These are phyloP conservation scores for Philopotamus ludificatus DNA, from an alignment of 1,140 invertebrate species.

Conservation along the genomic window DNA sequence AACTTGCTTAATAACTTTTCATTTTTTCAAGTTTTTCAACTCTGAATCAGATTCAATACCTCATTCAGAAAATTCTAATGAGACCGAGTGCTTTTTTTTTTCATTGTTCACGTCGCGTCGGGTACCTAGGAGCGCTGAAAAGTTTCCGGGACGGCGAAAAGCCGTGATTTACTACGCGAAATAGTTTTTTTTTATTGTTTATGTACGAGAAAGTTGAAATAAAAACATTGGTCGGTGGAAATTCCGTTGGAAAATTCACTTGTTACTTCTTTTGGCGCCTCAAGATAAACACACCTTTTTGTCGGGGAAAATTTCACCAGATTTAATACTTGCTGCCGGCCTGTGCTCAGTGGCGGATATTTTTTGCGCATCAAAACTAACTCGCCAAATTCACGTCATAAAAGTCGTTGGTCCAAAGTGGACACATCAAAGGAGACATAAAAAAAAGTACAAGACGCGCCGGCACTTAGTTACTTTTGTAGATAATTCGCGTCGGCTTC, in stretches of 20 bases:
- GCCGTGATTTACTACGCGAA: not conserved
- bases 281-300: not conserved
- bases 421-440: too few relatives aligned
- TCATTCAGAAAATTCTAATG: constrained; percentile 17
- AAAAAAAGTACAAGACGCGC: too few relatives aligned
- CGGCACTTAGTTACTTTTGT: too few relatives aligned
- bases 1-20: constrained; percentile 4
- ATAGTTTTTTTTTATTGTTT: not conserved
- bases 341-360: not conserved
- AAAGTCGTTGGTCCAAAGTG: too few relatives aligned
- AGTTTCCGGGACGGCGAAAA: not conserved
- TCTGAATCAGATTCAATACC: not conserved
- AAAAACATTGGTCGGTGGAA: not conserved
- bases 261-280: not conserved
- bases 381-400: too few relatives aligned
- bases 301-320: too few relatives aligned
- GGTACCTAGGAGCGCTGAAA: not conserved
- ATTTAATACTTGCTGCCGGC: too few relatives aligned
- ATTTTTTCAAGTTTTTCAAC: not conserved
- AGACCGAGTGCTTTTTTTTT: not conserved
- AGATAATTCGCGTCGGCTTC: not conserved
- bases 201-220: not conserved
- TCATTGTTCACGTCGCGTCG: not conserved
- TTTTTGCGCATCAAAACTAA: not conserved
- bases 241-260: not conserved